Base-by-base conservation (phyloP, 1,140 invertebrate genomes). In the Globodera rostochiensis region DNA sequence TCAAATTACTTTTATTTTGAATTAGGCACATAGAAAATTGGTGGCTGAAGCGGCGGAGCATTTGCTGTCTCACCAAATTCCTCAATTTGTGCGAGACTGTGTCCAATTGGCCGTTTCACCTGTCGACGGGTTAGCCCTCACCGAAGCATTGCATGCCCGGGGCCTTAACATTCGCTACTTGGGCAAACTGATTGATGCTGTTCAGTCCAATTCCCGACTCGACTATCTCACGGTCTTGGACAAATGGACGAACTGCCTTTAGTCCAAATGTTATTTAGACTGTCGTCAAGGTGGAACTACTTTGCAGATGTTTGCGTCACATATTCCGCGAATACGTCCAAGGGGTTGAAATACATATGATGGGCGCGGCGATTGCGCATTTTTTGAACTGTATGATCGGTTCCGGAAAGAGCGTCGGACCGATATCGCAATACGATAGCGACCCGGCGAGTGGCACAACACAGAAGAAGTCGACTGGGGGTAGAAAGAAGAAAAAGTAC, bases 151-250 rank as follows among this genome's bases (percentile, higher is more conserved):
- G 87, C 97, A 98, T 91, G 94, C 67, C 19, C 86, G 95, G 85
- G 97, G 97, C 77, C 98, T 99, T 84, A 99, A 98, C 90, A 94
- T 98, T 79, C 93, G 97, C 50, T 99, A 99, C 90, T 92, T 99
- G 74, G 96, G 96, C 47, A 94, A 95, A 91, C 93, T 97, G 36
- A 94, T 94, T 19, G 92, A 93, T 74, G 93, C 94, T 90, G 90
- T 98, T 60, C 50, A 71, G 49, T 71, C 4, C 49, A 64, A 60
- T 60, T 19, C 47, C 4, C 25, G 73, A 67, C 73, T 83, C 47
- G 82, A 73, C 13, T 83, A 83, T 49, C 36, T 83, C 60, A 64
- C 70, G 77, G 82, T 83, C 74, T 21, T 13, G 2, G 47, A 21
- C 46, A 36, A 13, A 78, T 60, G 11, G 15, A 25, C 47, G 21